Conservation (phyloP, 1,140 invertebrate genomes). For the Araneus ventricosus region DNA sequence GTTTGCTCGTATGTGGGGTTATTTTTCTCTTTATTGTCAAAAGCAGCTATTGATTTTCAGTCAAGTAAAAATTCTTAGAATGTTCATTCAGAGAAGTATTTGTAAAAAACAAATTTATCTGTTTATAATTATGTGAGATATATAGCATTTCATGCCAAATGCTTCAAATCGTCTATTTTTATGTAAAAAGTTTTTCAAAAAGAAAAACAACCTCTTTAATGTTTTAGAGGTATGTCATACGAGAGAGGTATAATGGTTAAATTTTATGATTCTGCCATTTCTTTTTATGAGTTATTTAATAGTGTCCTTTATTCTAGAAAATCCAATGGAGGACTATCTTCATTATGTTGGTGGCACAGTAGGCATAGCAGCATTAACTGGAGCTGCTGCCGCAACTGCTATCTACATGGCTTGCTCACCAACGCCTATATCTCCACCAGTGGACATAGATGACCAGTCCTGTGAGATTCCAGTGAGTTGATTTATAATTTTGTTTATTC, state of each 20-base stretch:
- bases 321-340: constrained; percentile 68
- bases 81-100: no score
- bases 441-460: constrained; percentile 88
- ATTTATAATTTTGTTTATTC: no score
- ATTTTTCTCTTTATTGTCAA: no score
- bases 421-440: constrained; percentile 86
- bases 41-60: no score
- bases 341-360: constrained; percentile 65
- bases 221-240: not conserved
- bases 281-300: not conserved
- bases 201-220: not conserved
- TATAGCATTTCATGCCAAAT: no score
- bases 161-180: no score
- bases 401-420: constrained; percentile 86
- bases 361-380: constrained; percentile 67
- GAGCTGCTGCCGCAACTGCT: constrained; percentile 70
- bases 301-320: not conserved
- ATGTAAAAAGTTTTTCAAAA: not conserved
- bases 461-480: constrained; percentile 84
- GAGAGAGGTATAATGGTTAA: not conserved
- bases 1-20: no score
- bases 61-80: no score
- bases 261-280: not conserved
- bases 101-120: no score
- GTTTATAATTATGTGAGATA: no score